These are phyloP conservation scores for Apamea anceps DNA, from an alignment of 2,888 invertebrate species.

Conservation along the genomic window DNA sequence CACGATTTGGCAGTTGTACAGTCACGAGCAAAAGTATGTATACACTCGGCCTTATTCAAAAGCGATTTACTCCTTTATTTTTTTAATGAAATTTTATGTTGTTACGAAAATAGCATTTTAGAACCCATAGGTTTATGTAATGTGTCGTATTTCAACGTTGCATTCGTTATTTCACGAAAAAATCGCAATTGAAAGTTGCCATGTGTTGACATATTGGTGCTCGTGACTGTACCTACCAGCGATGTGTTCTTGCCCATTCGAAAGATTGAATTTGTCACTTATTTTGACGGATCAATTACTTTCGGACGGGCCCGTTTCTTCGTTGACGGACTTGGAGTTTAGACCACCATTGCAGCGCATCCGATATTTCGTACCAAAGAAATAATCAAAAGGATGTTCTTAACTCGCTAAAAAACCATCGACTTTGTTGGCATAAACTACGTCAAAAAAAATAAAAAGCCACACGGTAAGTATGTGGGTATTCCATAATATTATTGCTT, in stretches of 20 bases:
- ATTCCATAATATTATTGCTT: constrained; percentile 39
- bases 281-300: neutral
- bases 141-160: too few species aligned
- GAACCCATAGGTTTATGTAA: too few species aligned
- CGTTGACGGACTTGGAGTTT: too few species aligned
- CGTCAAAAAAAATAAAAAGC: constrained; percentile 7
- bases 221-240: neutral
- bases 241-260: too few species aligned
- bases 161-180: too few species aligned
- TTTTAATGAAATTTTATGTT: too few species aligned
- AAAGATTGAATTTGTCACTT: neutral
- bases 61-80: too few species aligned
- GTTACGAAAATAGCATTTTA: too few species aligned
- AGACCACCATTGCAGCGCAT: neutral
- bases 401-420: neutral
- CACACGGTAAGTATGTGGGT: constrained; percentile 5
- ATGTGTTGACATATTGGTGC: too few species aligned
- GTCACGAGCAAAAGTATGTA: too few species aligned
- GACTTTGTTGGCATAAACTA: neutral
- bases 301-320: neutral
- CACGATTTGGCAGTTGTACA: neutral
- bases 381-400: neutral
- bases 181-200: too few species aligned
- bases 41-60: too few species aligned
- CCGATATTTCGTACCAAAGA: neutral